These are phyloP conservation scores for Rhynchopsitta pachyrhyncha DNA, from an alignment of 2,113 vertebrate species.

Conservation along the genomic window DNA sequence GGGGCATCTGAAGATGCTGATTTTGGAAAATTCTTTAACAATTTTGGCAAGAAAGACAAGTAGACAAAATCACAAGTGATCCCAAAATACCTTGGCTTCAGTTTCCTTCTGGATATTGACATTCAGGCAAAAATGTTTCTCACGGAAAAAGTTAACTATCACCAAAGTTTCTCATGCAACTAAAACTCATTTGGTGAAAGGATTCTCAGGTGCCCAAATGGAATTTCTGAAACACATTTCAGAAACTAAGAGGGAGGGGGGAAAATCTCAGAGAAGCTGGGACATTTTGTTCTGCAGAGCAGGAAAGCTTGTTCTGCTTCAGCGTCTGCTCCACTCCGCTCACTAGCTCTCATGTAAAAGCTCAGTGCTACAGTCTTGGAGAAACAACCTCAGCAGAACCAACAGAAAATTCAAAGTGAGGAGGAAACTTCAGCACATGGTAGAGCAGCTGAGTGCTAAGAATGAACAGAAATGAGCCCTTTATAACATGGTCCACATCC, in stretches of 20 bases:
- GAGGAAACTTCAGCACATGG: background rate
- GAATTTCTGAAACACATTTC: background rate
- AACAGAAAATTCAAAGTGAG: background rate
- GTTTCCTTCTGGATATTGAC: background rate
- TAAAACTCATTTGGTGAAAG: background rate
- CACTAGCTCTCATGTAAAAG: background rate
- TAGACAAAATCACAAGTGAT: background rate
- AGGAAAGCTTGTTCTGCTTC: background rate
- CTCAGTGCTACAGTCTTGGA: background rate
- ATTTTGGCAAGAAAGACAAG: background rate
- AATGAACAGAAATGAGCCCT: background rate
- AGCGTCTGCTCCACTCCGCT: background rate
- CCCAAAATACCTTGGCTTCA: background rate
- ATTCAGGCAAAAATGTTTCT: background rate
- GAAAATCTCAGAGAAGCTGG: background rate
- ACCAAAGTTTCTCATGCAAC: background rate
- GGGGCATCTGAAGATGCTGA: background rate
- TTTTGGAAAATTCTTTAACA: background rate
- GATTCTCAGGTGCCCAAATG: background rate
- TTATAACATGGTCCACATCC: background rate
- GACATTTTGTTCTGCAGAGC: background rate
- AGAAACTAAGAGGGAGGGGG: background rate
- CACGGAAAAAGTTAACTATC: background rate
- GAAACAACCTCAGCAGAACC: background rate
- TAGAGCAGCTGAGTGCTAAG: background rate